Conservation (phyloP, 2,113 vertebrate species). For the Syrrhaptes paradoxus region DNA sequence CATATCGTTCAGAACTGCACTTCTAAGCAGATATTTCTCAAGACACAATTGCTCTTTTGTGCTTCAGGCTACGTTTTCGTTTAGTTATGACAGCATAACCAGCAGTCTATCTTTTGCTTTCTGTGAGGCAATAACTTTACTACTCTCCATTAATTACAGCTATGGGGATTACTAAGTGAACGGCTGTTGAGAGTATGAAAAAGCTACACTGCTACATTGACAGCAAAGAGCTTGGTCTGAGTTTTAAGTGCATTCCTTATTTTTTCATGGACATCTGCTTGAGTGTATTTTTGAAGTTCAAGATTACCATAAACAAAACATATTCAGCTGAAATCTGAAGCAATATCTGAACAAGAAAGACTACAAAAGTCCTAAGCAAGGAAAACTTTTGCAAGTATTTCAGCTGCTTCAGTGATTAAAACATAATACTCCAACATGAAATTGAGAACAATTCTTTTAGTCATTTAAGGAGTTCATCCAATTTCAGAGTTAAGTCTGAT, state of each 20-base stretch:
- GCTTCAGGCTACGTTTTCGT: slow-evolving; percentile 20
- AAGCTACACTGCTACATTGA: background rate
- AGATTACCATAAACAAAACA: background rate
- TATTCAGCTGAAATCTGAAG: background rate
- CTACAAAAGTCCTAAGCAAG: background rate
- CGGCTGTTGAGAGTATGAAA: background rate
- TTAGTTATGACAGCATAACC: background rate
- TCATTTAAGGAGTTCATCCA: background rate
- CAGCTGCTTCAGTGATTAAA: background rate
- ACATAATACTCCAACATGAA: background rate
- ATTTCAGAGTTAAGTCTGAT: background rate
- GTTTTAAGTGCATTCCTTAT: background rate
- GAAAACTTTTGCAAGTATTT: background rate
- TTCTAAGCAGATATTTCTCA: background rate
- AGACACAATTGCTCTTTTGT: background rate
- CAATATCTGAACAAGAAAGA: background rate
- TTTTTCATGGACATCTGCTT: background rate
- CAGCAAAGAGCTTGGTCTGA: background rate
- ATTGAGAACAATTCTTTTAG: background rate
- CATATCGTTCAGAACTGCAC: background rate
- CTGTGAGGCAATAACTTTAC: background rate
- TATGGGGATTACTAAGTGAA: background rate
- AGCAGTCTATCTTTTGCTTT: background rate
- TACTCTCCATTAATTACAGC: slow-evolving; percentile 8
- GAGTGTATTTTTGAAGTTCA: background rate